These are phyloP conservation scores for Oedothorax gibbosus DNA, from an alignment of 1,140 invertebrate genomes.

Conservation along the genomic window DNA sequence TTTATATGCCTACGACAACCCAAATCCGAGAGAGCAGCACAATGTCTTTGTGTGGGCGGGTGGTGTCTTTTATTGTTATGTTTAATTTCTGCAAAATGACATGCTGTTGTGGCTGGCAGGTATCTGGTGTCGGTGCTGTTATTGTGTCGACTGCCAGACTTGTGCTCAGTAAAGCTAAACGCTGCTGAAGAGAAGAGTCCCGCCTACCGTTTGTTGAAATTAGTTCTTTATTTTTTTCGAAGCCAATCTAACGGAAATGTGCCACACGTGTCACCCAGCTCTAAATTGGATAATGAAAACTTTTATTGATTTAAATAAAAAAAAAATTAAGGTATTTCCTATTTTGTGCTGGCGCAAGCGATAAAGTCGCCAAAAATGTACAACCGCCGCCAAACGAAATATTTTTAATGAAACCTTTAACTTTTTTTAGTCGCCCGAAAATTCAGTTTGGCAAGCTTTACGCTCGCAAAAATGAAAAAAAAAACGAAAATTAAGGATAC, in stretches of 20 bases:
- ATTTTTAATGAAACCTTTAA: too few relatives aligned
- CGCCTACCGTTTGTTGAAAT: slow-evolving; percentile 24
- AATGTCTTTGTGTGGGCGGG: slow-evolving; percentile 43
- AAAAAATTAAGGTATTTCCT: too few relatives aligned
- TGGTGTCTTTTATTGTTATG: neutral
- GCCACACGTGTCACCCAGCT: slow-evolving; percentile 5
- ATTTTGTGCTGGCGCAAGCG: too few relatives aligned
- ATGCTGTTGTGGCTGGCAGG: slow-evolving; percentile 46
- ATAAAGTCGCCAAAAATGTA: too few relatives aligned
- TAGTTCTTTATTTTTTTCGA: slow-evolving; percentile 25
- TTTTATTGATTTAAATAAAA: neutral
- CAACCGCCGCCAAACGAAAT: too few relatives aligned
- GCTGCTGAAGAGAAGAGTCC: neutral
- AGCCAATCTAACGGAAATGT: slow-evolving; percentile 23
- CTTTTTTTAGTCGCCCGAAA: too few relatives aligned
- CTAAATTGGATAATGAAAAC: neutral
- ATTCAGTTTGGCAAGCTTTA: too few relatives aligned
- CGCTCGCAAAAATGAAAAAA: too few relatives aligned
- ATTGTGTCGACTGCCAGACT: neutral
- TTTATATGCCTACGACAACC: slow-evolving; percentile 50
- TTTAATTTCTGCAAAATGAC: slow-evolving; percentile 45
- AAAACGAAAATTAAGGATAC: too few relatives aligned
- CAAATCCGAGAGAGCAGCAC: slow-evolving; percentile 45
- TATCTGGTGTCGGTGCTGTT: slow-evolving; percentile 17
- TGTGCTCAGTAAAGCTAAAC: slow-evolving; percentile 20